Percentiles rank a stretch among this genome's conserved stretches.
phyloP scores from a whole-genome alignment of 2,888 invertebrate species.

The Eristalinus sepulchralis region DNA sequence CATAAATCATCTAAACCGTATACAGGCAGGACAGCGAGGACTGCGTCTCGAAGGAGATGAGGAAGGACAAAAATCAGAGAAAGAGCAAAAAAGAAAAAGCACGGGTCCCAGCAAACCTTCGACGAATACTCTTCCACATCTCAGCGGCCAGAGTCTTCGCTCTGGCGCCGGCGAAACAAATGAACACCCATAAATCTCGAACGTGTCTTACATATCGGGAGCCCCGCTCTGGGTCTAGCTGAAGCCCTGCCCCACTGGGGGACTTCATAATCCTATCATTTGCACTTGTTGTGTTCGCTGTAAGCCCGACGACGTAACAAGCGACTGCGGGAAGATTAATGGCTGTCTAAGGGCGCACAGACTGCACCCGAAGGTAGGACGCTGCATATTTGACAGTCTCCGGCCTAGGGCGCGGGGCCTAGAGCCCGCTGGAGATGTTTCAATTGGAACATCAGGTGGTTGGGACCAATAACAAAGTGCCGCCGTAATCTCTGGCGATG shows the following conservation, averaged over 20 bases:
- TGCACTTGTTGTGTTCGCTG: constrained; percentile 62
- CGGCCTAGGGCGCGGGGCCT: constrained; percentile 4
- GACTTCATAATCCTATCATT: constrained; percentile 68
- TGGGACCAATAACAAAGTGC: constrained; percentile 50
- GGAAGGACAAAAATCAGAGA: not conserved
- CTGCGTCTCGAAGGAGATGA: constrained; percentile 35
- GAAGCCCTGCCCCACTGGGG: not conserved
- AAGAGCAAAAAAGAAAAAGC: not conserved
- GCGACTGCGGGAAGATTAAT: constrained; percentile 58
- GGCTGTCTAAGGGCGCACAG: constrained; percentile 24
- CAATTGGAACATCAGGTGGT: constrained; percentile 68
- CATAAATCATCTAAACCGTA: constrained; percentile 61
- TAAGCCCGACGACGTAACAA: constrained; percentile 52
- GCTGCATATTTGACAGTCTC: constrained; percentile 33
- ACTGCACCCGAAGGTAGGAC: constrained; percentile 17
- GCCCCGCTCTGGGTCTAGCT: not conserved
- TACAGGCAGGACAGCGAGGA: constrained; percentile 6
- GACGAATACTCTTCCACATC: constrained; percentile 43
- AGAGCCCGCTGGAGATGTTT: constrained; percentile 27
- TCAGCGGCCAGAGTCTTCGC: not conserved
- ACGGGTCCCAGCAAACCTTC: constrained; percentile 36
- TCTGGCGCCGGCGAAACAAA: constrained; percentile 46
- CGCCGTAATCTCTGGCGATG: constrained; percentile 59
- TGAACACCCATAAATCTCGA: constrained; percentile 69
- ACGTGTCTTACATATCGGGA: constrained; percentile 69